A percentile compares a stretch with the other conserved stretches of the same genome.
Conservation (phyloP, 2,888 invertebrate species). For the Ectemnius continuus region DNA sequence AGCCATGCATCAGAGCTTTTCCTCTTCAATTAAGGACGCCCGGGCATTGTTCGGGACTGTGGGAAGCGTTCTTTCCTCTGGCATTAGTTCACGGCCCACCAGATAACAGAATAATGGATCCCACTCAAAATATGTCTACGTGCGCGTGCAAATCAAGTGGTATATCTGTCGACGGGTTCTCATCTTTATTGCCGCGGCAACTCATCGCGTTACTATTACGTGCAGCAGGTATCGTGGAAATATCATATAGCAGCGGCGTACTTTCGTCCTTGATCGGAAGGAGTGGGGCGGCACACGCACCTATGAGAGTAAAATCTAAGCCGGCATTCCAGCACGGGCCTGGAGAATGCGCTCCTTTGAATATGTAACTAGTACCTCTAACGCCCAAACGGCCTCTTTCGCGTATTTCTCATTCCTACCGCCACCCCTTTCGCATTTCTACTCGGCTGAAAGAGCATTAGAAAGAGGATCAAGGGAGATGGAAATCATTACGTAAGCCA, state of each 20-base stretch:
- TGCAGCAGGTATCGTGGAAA: no score
- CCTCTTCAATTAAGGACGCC: slow-evolving; percentile 3
- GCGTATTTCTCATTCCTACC: background rate
- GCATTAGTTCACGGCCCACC: background rate
- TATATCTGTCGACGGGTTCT: no score
- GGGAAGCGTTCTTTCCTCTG: slow-evolving; percentile 1
- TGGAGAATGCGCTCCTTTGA: background rate
- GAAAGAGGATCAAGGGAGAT: background rate
- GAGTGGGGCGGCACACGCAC: no score
- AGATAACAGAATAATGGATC: background rate
- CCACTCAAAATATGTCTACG: no score
- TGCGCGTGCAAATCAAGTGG: no score
- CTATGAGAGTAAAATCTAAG: no score
- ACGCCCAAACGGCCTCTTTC: background rate
- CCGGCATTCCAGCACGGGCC: no score
- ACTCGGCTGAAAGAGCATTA: background rate
- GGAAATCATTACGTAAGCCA: background rate
- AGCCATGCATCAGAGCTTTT: slow-evolving; percentile 6
- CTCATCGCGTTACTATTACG: no score
- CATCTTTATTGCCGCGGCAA: no score
- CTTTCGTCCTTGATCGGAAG: no score
- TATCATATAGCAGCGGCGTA: no score
- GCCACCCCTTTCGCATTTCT: background rate
- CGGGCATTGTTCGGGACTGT: background rate
- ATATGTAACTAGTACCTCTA: background rate